These are phyloP conservation scores for Drosophila burlai DNA, from an alignment of 1,140 invertebrate species.

Conservation along the genomic window DNA sequence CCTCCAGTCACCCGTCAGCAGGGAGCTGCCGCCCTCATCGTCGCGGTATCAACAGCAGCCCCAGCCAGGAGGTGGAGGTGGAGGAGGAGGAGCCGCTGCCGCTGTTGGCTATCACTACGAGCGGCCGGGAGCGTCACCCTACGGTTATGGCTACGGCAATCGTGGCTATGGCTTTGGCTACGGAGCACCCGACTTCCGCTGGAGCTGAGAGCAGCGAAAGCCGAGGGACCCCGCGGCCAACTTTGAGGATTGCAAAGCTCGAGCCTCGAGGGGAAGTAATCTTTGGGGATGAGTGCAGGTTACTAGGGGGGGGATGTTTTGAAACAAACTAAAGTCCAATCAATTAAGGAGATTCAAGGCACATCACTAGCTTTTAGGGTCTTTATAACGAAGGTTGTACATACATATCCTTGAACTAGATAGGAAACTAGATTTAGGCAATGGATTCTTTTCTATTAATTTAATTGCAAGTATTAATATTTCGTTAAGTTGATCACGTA, in stretches of 20 bases:
- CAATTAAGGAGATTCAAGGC: background rate
- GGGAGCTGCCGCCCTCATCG: conserved; percentile 60
- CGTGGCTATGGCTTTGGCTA: conserved; percentile 29
- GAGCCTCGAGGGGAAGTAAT: background rate
- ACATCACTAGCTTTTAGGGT: background rate
- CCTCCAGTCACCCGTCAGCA: conserved; percentile 63
- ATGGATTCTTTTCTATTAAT: background rate
- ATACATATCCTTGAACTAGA: background rate
- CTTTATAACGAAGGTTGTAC: no score
- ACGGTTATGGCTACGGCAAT: conserved; percentile 42
- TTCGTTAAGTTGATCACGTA: background rate
- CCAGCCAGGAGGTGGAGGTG: background rate
- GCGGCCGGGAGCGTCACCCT: conserved; percentile 34
- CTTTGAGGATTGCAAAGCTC: background rate
- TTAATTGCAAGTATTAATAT: background rate
- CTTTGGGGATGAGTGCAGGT: background rate
- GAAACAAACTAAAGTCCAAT: no score
- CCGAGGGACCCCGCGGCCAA: conserved; percentile 5
- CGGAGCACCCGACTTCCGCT: conserved; percentile 34
- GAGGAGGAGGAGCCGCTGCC: conserved; percentile 5
- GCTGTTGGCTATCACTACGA: conserved; percentile 58
- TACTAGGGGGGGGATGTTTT: no score
- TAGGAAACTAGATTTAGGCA: background rate
- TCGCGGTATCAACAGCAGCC: background rate
- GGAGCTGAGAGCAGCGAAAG: conserved; percentile 42